Conservation (phyloP, 2,888 invertebrate genomes). For the Drosophila longiperda region DNA sequence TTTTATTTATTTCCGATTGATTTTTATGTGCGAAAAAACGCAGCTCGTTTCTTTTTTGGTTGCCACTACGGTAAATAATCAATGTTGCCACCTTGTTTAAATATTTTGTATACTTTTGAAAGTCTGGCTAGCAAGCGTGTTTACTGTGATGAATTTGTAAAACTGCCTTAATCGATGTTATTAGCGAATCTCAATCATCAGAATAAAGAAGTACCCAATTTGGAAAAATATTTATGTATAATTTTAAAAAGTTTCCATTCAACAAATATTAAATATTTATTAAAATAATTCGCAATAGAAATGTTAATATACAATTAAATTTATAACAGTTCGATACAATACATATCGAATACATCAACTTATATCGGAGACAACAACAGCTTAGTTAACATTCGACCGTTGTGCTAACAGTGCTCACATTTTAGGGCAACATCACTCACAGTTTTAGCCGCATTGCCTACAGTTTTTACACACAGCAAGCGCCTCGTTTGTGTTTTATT, state of each 20-base stretch:
- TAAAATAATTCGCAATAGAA: not conserved
- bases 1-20: constrained; percentile 66
- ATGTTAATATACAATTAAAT: not conserved
- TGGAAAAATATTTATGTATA: not conserved
- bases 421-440: constrained; percentile 21
- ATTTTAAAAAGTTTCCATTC: not conserved
- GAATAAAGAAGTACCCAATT: not conserved
- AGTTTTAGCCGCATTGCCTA: constrained; percentile 51
- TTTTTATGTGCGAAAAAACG: constrained; percentile 65
- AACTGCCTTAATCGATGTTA: not conserved
- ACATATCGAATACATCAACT: constrained; percentile 4
- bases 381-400: constrained; percentile 17
- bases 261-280: not conserved
- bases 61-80: constrained; percentile 50
- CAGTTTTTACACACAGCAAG: constrained; percentile 53
- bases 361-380: constrained; percentile 8
- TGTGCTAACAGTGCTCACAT: constrained; percentile 35
- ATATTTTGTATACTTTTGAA: constrained; percentile 13
- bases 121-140: constrained; percentile 15
- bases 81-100: constrained; percentile 36
- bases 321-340: not conserved
- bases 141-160: not conserved
- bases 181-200: not conserved
- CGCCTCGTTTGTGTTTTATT: constrained; percentile 65
- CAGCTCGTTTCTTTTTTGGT: constrained; percentile 59